These are phyloP conservation scores for Diarsia mendica DNA, from an alignment of 2,888 invertebrate genomes.

Conservation along the genomic window DNA sequence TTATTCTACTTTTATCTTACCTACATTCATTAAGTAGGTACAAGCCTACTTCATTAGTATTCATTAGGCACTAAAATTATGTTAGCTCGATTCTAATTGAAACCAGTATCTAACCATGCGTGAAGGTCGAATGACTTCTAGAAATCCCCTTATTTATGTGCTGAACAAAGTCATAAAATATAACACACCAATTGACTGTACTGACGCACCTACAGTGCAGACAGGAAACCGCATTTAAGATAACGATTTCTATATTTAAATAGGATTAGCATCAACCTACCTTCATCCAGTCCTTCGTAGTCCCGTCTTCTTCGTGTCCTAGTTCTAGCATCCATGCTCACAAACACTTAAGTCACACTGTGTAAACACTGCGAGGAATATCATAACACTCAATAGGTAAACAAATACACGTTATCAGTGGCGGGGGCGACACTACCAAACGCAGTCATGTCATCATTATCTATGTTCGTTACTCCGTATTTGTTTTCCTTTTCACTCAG, in stretches of 20 bases:
- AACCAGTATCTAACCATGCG: conserved; percentile 14
- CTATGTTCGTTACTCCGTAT: conserved; percentile 8
- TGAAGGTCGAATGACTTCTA: conserved; percentile 13
- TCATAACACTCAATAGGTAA: conserved; percentile 54
- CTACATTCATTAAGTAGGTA: too few species aligned
- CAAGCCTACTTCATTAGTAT: not conserved
- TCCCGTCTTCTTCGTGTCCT: conserved; percentile 53
- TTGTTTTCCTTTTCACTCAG: conserved; percentile 50
- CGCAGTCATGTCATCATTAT: conserved; percentile 41
- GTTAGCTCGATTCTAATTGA: conserved; percentile 15
- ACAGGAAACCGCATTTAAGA: conserved; percentile 23
- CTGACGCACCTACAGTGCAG: conserved; percentile 7
- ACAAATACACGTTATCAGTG: conserved; percentile 49
- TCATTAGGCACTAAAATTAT: not conserved
- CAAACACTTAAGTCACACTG: conserved; percentile 18
- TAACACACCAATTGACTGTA: not conserved
- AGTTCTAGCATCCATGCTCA: conserved; percentile 59
- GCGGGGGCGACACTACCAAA: conserved; percentile 1
- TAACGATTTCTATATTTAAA: conserved; percentile 25
- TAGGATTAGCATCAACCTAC: conserved; percentile 48
- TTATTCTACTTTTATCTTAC: not conserved
- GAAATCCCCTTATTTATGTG: not conserved
- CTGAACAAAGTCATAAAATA: not conserved
- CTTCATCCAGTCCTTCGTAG: conserved; percentile 71
- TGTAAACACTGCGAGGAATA: conserved; percentile 5